Evolutionary conservation across 2,797 vertebrate species (phyloP).

Genomic region (Rhinatrema bivittatum): DNA sequence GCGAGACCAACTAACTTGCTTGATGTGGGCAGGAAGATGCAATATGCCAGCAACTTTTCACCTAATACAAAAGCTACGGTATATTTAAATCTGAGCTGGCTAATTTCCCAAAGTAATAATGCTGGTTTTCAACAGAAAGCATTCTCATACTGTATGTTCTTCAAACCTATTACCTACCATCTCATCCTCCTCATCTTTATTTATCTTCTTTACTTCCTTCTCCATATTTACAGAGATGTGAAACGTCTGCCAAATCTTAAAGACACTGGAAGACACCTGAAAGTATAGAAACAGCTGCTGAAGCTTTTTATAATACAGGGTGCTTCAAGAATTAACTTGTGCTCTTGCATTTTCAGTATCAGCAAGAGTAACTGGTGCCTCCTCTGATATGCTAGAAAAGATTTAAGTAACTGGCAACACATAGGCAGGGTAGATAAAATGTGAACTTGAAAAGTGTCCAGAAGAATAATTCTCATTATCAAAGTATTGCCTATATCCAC

Average conservation of each 20-base stretch:
- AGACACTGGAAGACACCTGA: constrained; percentile 36
- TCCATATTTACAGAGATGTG: constrained; percentile 72
- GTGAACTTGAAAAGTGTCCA: too few relatives aligned
- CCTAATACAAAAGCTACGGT: background rate
- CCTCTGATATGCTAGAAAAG: too few relatives aligned
- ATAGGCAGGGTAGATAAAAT: too few relatives aligned
- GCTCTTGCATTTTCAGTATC: too few relatives aligned
- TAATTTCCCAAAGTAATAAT: background rate
- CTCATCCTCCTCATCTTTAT: constrained; percentile 89
- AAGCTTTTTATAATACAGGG: too few relatives aligned
- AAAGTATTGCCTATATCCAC: too few relatives aligned
- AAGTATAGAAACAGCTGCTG: background rate
- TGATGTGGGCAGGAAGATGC: too few relatives aligned
- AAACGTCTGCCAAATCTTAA: constrained; percentile 24
- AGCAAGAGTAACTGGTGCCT: too few relatives aligned
- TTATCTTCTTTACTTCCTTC: constrained; percentile 83
- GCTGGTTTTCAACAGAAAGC: background rate
- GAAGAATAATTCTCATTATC: too few relatives aligned
- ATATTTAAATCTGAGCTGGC: background rate
- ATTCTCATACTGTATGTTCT: background rate
- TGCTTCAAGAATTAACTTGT: too few relatives aligned
- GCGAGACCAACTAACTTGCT: too few relatives aligned
- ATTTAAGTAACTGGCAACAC: too few relatives aligned
- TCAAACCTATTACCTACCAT: constrained; percentile 75
- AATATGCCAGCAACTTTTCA: background rate